These are phyloP conservation scores for Chiridota heheva DNA, from an alignment of 35 echinoderm and acorn worm species.

Conservation along the genomic window DNA sequence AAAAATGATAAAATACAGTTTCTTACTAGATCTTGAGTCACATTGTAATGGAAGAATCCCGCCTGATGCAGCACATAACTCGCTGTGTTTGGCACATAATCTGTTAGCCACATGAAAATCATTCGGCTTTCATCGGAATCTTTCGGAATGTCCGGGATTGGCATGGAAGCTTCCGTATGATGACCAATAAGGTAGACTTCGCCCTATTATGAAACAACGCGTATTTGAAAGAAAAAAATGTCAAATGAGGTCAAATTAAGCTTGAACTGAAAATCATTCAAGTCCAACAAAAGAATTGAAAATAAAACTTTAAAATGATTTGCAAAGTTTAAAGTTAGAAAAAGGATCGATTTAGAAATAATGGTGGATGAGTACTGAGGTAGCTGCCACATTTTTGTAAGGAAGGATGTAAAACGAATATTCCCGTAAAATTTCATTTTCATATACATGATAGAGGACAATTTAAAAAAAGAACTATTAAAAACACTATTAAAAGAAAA, in stretches of 20 bases:
- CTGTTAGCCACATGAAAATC: conserved; percentile 58
- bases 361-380: too few species aligned
- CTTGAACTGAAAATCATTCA: not conserved
- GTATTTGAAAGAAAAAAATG: not conserved
- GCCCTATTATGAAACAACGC: conserved; percentile 11
- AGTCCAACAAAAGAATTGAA: too few species aligned
- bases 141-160: conserved; percentile 40
- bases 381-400: too few species aligned
- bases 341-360: not conserved
- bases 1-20: not conserved
- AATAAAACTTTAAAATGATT: not conserved
- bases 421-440: too few species aligned
- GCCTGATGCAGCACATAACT: conserved; percentile 48
- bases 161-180: conserved; percentile 25
- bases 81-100: conserved; percentile 50
- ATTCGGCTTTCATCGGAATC: conserved; percentile 37
- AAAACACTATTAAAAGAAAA: too few species aligned
- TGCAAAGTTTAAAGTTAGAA: not conserved
- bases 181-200: conserved; percentile 35
- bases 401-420: too few species aligned
- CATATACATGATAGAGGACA: too few species aligned
- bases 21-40: conserved; percentile 43
- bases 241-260: not conserved
- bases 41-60: conserved; percentile 51
- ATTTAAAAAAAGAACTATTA: too few species aligned